These are phyloP conservation scores for Zaprionus vittiger DNA, from an alignment of 1,140 invertebrate genomes.

Conservation along the genomic window DNA sequence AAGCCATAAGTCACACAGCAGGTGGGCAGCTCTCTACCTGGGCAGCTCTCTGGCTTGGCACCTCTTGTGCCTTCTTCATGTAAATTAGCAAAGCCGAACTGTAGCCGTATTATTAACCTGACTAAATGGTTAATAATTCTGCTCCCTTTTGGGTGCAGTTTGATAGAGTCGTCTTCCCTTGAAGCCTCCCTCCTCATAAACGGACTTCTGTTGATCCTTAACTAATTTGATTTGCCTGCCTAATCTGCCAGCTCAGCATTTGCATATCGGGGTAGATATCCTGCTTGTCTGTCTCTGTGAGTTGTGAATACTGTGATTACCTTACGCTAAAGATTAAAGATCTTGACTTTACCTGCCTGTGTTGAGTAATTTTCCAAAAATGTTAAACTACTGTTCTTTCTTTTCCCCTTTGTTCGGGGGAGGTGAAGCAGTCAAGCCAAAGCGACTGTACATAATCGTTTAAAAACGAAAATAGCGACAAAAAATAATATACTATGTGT, in stretches of 20 bases:
- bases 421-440: slow-evolving; percentile 60
- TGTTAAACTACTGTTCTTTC: not conserved
- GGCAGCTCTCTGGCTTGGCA: not conserved
- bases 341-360: not conserved
- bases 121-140: slow-evolving; percentile 3
- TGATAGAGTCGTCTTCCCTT: not conserved
- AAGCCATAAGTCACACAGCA: slow-evolving; percentile 6
- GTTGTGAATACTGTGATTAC: not conserved
- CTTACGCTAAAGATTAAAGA: too few relatives aligned
- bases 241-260: not conserved
- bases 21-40: not conserved
- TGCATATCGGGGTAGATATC: not conserved
- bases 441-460: slow-evolving; percentile 80
- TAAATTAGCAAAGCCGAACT: slow-evolving; percentile 3
- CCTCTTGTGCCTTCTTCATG: not conserved
- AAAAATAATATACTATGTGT: slow-evolving; percentile 62
- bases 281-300: not conserved
- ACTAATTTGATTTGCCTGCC: slow-evolving; percentile 37
- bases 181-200: not conserved
- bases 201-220: slow-evolving; percentile 20
- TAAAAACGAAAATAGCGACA: slow-evolving; percentile 77
- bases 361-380: not conserved
- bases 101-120: not conserved
- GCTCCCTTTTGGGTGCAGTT: not conserved
- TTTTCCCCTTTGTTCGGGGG: slow-evolving; percentile 25